Evolutionary conservation across 2,888 invertebrate species (phyloP).

Genomic region (Argyresthia albistria): DNA sequence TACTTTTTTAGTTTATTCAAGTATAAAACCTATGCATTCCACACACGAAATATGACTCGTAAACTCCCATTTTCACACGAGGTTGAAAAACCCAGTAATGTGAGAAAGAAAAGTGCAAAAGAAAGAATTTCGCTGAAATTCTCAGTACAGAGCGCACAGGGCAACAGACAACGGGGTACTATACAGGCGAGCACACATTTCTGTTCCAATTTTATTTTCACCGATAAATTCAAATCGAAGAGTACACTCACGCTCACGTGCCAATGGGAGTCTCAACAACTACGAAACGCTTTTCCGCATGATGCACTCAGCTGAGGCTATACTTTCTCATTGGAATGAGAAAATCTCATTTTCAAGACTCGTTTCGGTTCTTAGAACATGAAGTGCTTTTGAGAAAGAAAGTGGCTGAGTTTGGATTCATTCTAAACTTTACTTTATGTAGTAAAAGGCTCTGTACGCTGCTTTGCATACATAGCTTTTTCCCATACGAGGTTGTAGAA

Average conservation of each 20-base stretch:
- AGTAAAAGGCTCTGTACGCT: too few species aligned
- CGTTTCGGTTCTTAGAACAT: neutral
- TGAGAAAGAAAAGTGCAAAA: neutral
- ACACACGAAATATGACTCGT: too few species aligned
- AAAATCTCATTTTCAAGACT: neutral
- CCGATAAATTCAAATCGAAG: slow-evolving; percentile 34
- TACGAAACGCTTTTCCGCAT: neutral
- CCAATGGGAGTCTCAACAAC: slow-evolving; percentile 6
- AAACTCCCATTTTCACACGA: too few species aligned
- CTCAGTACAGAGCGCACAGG: neutral
- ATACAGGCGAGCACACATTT: neutral
- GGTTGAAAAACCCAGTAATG: too few species aligned
- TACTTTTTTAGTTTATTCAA: too few species aligned
- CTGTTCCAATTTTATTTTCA: slow-evolving; percentile 1
- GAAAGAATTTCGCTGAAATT: neutral
- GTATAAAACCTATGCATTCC: too few species aligned
- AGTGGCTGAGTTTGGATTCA: neutral
- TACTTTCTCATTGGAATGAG: neutral
- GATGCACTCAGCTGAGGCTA: neutral
- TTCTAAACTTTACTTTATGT: too few species aligned
- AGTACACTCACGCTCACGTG: slow-evolving; percentile 12
- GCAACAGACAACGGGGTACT: neutral
- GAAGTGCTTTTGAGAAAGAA: neutral
- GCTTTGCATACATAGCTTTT: too few species aligned
- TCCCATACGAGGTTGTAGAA: too few species aligned